Conservation (phyloP, 2,113 vertebrate species). For the Plecturocebus donacophilus region DNA sequence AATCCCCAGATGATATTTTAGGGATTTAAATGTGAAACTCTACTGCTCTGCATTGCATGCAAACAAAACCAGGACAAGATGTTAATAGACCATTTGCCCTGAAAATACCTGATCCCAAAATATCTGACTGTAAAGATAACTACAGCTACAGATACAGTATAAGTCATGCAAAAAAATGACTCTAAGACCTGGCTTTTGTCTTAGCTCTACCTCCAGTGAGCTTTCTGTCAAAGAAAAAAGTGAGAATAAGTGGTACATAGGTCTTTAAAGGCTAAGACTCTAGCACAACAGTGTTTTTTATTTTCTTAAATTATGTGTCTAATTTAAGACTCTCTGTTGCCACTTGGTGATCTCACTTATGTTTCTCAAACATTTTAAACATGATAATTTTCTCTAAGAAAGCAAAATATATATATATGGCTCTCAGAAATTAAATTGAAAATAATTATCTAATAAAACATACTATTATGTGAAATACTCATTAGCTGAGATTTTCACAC, state of each 20-base stretch:
- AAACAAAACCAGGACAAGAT: background rate
- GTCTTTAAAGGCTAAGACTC: background rate
- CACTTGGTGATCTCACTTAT: constrained; percentile 60
- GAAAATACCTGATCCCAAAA: constrained; percentile 1
- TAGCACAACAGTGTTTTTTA: background rate
- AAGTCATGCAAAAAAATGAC: background rate
- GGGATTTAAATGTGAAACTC: background rate
- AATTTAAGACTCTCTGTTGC: background rate
- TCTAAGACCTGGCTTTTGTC: background rate
- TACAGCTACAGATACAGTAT: background rate
- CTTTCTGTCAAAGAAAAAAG: background rate
- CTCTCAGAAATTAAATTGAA: constrained; percentile 73
- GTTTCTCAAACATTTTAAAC: constrained; percentile 65
- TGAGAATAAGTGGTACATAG: background rate
- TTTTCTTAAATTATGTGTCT: background rate
- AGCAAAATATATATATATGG: constrained; percentile 62
- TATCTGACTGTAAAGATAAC: background rate
- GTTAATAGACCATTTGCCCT: background rate
- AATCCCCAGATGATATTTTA: background rate
- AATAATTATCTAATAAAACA: constrained; percentile 79
- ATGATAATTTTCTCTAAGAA: constrained; percentile 60
- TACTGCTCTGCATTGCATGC: background rate
- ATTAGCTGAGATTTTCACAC: constrained; percentile 67
- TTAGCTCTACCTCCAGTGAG: background rate
- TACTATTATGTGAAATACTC: constrained; percentile 55